Base-by-base conservation (phyloP, 2,113 vertebrate species). In the Oncorhynchus kisutch region DNA sequence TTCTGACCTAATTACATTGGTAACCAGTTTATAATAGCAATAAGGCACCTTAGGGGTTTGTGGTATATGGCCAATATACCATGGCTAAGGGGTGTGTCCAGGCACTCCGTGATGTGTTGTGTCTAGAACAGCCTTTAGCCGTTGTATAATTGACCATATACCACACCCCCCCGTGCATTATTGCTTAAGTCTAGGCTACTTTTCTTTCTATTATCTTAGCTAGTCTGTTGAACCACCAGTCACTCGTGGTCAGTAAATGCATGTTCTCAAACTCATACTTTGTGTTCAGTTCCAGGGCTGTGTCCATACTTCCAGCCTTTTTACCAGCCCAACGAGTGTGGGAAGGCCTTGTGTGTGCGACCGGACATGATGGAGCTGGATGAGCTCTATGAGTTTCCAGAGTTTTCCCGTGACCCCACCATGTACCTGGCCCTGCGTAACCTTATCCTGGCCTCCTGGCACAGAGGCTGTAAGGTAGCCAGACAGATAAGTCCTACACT, bases 321-420 rank as follows among this genome's bases (percentile, higher is more conserved):
- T 80, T 99, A 99, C 83, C 97, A 99, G 89, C 97, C 98, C 29
- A 99, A 97, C 2, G 98, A 99, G 88, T 98, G 97, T 69, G 97
- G 97, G 13, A 99, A 99, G 89, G 97, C 98, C 76, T 93, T 99
- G 73, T 99, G 97, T 48, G 97, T 99, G 78, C 89, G 97, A 79
- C 98, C 98, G 0, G 97, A 99, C 57, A 98, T 99, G 91, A 99
- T 99, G 97, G 98, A 99, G 88, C 88, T 99, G 81, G 97, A 99
- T 45, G 98, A 99, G 87, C 95, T 99, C 73, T 99, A 99, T 27
- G 97, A 99, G 92, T 99, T 99, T 82, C 98, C 98, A 1, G 98
- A 99, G 81, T 99, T 97, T 85, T 99, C 98, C 51, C 92, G 97
- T 0, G 98, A 99, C 75, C 97, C 98, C 31, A 99, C 97, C 65